Evolutionary conservation across 2,113 vertebrate species (phyloP), one percentile per base, ranked within the genome.

Genomic region (Hemiscyllium ocellatum): DNA sequence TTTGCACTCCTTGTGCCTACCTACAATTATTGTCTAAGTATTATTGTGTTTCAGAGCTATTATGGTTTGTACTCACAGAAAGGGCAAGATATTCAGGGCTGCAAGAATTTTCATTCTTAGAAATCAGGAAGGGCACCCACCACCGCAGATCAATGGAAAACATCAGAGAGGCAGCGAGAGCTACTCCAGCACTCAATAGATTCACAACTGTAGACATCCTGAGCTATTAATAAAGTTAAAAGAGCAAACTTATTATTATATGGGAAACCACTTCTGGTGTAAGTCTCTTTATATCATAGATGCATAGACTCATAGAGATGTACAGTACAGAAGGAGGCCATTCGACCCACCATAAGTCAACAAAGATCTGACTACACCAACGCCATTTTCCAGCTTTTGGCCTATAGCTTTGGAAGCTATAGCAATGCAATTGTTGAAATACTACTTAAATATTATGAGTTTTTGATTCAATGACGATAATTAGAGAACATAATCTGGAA

Each of bases 71-170:
- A 93, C 89, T 93, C 68, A 93, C 87, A 33, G 89, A 22, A 66
- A 90, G 87, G 29, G 2, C 52, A 56, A 4, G 0, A 1, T 33
- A 1, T 0, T 19, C 3, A 15, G 20, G 0, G 0, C 3, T 0
- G 5, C 24, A 15, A 2, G 0, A 2, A 29, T 0, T 4, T 26
- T 20, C 6, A 29, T 56, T 29, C 2, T 89, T 26, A 89, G 1
- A 2, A 26, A 26, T 12, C 83, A 87, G 7, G 33, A 20, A 42
- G n/a, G 61, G 89, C 22, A 93, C 89, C 89, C 89, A 93, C 5
- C 0, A 20, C 89, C 89, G 61, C n/a, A 93, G 89, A 22, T 93
- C 89, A 29, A 93, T 22, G 33, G 89, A 20, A 66, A 37, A 93
- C 37, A 93, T 42, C 89, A 93, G 33, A 19, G n/a, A 93, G n/a